Evolutionary conservation across 2,797 vertebrate species (phyloP), one percentile per base, ranked within the genome.

Genomic region (Onychomys arenicola): DNA sequence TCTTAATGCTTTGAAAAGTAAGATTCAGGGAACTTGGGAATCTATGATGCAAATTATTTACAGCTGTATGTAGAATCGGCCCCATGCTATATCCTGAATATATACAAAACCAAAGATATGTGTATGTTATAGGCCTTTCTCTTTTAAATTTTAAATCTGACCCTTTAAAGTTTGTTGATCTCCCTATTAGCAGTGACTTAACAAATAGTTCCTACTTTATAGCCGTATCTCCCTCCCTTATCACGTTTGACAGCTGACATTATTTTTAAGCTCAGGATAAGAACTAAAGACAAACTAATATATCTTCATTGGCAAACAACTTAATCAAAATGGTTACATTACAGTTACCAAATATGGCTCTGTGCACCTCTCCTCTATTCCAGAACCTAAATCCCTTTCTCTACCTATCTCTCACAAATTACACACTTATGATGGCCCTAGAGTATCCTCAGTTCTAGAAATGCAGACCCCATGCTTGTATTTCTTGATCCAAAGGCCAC

Each of bases 191-290:
- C 7, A 69, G 55, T 55, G 34, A 4, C 52, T 88, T 75, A 25
- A 52, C 86, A n/a, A 91, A 86, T 55, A 3, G 8, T 46, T 78
- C 32, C 67, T 77, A 37, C 55, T 92, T 90, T 92, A 95, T 37
- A 55, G 13, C 11, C n/a, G 10, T 63, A 77, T 94, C 75, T 34
- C 14, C 37, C 17, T 89, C 52, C 92, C 84, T 95, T 25, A 80
- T 29, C 34, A 86, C 13, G 61, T 89, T 29, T 16, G 34, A 89
- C 40, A 78, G 4, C 88, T 86, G 93, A 92, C 67, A 71, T 92
- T 87, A 61, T 94, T 76, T 75, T 86, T 92, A 90, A 93, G 67
- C 94, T 94, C 75, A 94, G 69, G 94, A 91, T 84, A 73, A 96
- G 96, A 71, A 93, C 61, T 87, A 95, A 91, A 89, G 78, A 61